phyloP scores from a whole-genome alignment of 1,140 invertebrate species.

The Drosophila repleta region DNA sequence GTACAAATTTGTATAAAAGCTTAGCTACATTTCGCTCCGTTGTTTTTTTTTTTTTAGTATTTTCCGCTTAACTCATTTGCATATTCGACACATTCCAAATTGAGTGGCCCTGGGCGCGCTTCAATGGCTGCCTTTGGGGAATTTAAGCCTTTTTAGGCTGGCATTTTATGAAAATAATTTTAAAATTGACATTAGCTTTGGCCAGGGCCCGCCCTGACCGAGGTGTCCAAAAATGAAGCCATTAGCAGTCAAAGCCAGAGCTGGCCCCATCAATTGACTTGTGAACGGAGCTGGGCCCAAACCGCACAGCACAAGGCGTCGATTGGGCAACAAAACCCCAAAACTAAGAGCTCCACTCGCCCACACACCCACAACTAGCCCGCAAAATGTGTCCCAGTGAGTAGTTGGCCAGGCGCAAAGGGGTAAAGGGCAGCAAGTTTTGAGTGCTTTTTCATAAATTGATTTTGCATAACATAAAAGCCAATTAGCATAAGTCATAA shows the following conservation, averaged over 20 bases:
- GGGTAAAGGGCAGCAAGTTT: constrained; percentile 8
- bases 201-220: neutral
- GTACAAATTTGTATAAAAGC: constrained; percentile 77
- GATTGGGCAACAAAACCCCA: constrained; percentile 22
- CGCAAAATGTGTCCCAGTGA: neutral
- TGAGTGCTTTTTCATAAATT: constrained; percentile 31
- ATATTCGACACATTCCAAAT: constrained; percentile 71
- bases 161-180: constrained; percentile 35
- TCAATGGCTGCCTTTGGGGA: constrained; percentile 13
- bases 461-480: constrained; percentile 36
- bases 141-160: constrained; percentile 40
- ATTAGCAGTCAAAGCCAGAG: constrained; percentile 40
- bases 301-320: constrained; percentile 39
- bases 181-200: constrained; percentile 45
- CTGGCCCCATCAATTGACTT: constrained; percentile 35
- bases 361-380: neutral
- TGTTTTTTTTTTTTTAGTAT: no score
- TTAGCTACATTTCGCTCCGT: constrained; percentile 52
- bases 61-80: constrained; percentile 63
- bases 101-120: constrained; percentile 23
- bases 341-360: neutral
- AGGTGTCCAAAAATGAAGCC: constrained; percentile 45
- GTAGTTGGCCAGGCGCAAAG: constrained; percentile 2
- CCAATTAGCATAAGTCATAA: constrained; percentile 26
- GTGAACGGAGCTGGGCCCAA: neutral